Evolutionary conservation across 1,140 invertebrate genomes (phyloP), one percentile per base, ranked within the genome.

Genomic region (Drosophila ficusphila): DNA sequence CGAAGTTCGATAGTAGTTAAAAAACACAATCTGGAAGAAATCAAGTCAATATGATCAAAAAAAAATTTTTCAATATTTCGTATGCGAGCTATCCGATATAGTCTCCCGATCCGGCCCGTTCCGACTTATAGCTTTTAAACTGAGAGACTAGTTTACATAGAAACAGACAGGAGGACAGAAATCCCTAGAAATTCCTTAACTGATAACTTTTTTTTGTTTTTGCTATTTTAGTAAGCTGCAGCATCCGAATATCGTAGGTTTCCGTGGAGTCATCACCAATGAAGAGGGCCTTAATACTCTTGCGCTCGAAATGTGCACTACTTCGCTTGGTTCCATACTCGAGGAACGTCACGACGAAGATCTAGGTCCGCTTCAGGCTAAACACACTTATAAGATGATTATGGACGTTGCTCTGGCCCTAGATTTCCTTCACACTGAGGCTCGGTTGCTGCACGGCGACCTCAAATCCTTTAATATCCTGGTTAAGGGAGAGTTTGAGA

Each of bases 161-260:
- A n/a, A n/a, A n/a, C n/a, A n/a, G n/a, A n/a, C n/a, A n/a, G n/a
- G n/a, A n/a, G n/a, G n/a, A n/a, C n/a, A n/a, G n/a, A n/a, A n/a
- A n/a, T n/a, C n/a, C n/a, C n/a, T n/a, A n/a, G 11, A 11, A 38
- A 39, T 7, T 23, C 12, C 25, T 2, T 14, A 62, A 25, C 6
- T 49, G 3, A 8, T 18, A 4, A 2, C 7, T 1, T 4, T 4
- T 52, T 14, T 4, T 48, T 1, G 2, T 4, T 52, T 14, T 4
- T 48, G 18, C 14, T 91, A 96, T 49, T 90, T 96, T 14, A 93
- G 94, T 56, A 92, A 93, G 52, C 92, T 97, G 33, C 94, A 94
- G 19, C 97, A 97, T 92, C 96, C 96, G 1, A 97, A 97, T 79
- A 96, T 97, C 42, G 94, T 97, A 3, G 96, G 96, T 0, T 97